These are phyloP conservation scores for Parapsyche elsis DNA, from an alignment of 1,140 invertebrate species.

Conservation along the genomic window DNA sequence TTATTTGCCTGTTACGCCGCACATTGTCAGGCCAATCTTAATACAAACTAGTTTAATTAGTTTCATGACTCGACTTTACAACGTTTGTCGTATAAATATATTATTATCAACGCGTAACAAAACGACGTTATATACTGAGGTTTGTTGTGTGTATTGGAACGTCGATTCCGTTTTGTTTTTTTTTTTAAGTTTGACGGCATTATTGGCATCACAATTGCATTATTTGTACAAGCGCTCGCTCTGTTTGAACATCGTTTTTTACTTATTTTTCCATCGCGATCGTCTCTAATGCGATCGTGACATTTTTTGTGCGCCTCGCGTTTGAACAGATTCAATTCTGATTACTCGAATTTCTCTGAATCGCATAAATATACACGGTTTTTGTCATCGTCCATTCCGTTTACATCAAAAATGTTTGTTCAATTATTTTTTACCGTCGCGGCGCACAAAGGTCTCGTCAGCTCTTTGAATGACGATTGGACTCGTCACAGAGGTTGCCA, in stretches of 20 bases:
- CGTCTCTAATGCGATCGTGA: conserved; percentile 31
- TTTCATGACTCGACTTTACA: conserved; percentile 26
- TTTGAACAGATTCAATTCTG: conserved; percentile 32
- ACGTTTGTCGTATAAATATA: background rate
- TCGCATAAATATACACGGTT: conserved; percentile 34
- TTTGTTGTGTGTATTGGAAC: background rate
- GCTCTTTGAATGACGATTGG: conserved; percentile 41
- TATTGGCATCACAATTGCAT: conserved; percentile 28
- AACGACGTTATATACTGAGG: background rate
- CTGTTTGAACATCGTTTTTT: background rate
- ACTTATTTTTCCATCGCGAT: background rate
- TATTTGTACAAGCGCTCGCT: conserved; percentile 25
- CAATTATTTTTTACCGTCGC: conserved; percentile 42
- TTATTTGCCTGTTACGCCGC: conserved; percentile 33
- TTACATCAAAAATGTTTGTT: conserved; percentile 32
- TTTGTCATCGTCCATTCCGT: conserved; percentile 34
- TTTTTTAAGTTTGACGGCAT: background rate
- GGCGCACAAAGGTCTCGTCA: conserved; percentile 36
- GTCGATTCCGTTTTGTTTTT: background rate
- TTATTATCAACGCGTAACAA: background rate
- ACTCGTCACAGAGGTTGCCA: conserved; percentile 46
- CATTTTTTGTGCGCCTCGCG: conserved; percentile 19
- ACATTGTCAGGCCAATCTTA: conserved; percentile 33
- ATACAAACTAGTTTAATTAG: conserved; percentile 39
- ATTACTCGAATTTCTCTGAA: conserved; percentile 36